Base-by-base conservation (phyloP, 2,888 invertebrate species). In the Chironomus tentans region DNA sequence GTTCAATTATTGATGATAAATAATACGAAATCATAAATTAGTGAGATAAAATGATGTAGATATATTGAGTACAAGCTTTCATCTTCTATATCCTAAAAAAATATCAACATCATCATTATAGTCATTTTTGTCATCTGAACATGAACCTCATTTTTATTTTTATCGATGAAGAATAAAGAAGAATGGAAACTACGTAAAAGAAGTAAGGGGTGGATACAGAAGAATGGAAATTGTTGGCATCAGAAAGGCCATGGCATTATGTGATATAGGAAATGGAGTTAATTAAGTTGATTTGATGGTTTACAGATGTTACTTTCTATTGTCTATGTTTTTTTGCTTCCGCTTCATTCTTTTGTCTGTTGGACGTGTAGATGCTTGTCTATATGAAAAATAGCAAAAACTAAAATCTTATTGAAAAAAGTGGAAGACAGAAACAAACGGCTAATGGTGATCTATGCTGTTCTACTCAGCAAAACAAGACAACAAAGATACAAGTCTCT, bases 271-370 rank as follows among this genome's bases (percentile, higher is more conserved):
- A 71, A 61, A 46, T 50, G 4, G 15, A 38, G 61, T 72, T 72
- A 72, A 72, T 72, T 72, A 38, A 28, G 13, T 61, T 72, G 72
- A 72, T 72, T 61, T 72, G 61, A 72, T 61, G 62, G 6, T 18
- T 72, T 72, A 72, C 72, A 72, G 72, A 72, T 72, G 61, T 62
- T 61, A 15, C 38, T 46, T 38, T 70, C 50, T 38, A 38, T 38
- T 38, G 38, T 15, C 10, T 21, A 70, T 70, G 18, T 15, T 56
- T 7, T 15, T 56, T 7, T 15, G 7, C 18, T 56, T 56, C 13
- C 56, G n/a, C 18, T 7, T 50, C 6, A 56, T 1, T 56, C 3
- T 18, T 56, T 18, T 18, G n/a, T 56, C 15, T 18, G 15, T 56
- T 15, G 56, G 15, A 15, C 7, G 56, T 18, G 18, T 15, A 18